phyloP scores from a whole-genome alignment of 2,797 vertebrate genomes.

The Podarcis siculus region DNA sequence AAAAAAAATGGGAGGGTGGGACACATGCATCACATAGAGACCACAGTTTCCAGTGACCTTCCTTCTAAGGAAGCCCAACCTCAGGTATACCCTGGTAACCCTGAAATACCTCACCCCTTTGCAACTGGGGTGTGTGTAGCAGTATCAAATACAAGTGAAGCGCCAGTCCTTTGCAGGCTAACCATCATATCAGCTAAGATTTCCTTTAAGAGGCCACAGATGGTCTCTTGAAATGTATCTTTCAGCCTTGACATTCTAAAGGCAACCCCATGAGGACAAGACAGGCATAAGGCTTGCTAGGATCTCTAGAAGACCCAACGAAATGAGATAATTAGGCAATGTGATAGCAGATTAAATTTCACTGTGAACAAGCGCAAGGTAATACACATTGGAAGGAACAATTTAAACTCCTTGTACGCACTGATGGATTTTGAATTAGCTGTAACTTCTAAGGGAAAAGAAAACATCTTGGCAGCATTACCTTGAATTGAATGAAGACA shows the following conservation, averaged over 20 bases:
- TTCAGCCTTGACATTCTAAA: slow-evolving; percentile 4
- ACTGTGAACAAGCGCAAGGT: slow-evolving; percentile 49
- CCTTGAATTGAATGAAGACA: slow-evolving; percentile 46
- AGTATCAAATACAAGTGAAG: neutral
- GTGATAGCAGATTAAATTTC: slow-evolving; percentile 44
- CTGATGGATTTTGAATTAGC: slow-evolving; percentile 53
- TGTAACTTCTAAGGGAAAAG: slow-evolving; percentile 49
- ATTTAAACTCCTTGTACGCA: slow-evolving; percentile 45
- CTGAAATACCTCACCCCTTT: too few relatives aligned
- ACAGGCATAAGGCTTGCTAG: slow-evolving; percentile 7
- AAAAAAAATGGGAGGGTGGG: too few relatives aligned
- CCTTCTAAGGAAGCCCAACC: too few relatives aligned
- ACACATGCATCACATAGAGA: too few relatives aligned
- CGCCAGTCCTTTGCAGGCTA: neutral
- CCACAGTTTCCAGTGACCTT: too few relatives aligned
- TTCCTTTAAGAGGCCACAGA: neutral
- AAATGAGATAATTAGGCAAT: slow-evolving; percentile 38
- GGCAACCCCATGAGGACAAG: neutral
- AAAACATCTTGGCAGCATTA: slow-evolving; percentile 44
- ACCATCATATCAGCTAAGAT: neutral
- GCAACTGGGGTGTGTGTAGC: too few relatives aligned
- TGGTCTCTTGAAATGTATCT: neutral
- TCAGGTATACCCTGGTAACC: too few relatives aligned
- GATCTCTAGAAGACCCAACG: slow-evolving; percentile 28
- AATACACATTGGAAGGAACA: slow-evolving; percentile 47